Base-by-base conservation (phyloP, 2,797 vertebrate genomes). In the Myripristis murdjan region DNA sequence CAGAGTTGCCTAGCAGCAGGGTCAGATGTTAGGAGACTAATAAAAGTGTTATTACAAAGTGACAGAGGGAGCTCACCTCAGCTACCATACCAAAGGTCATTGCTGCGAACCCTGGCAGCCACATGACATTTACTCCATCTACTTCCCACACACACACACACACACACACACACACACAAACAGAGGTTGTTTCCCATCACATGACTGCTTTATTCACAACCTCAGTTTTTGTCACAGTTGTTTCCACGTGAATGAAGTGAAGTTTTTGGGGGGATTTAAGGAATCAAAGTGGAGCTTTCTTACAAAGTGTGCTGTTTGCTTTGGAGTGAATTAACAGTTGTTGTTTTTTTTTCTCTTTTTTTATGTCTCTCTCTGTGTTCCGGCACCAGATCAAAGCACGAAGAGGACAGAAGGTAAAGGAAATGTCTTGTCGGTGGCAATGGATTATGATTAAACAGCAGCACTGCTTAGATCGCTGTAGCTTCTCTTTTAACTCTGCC, bases 391-490 rank as follows among this genome's bases (percentile, higher is more conserved):
- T 97, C 96, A 22, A 98, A 98, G 79, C 97, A 97, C 0, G 97
- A 98, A 83, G 97, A 98, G 71, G 97, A 98, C 64, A 91, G 95
- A 83, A 99, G 97, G 97, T 98, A 93, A 93, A 93, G 20, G 5
- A 28, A 5, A 16, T 33, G 24, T 44, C 18, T 2, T 18, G 2
- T 39, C 12, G 33, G 43, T 14, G 4, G 1, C n/a, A 22, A n/a
- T 9, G 14, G 26, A 59, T 6, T 14, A 22, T 51, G 15, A 20
- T 28, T 51, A 3, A 24, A 26, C 48, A 12, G 48, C 1, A 26
- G 14, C 26, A 23, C 22, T 12, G 48, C 8, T 10, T 9, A 8
- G 47, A 43, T 14, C 3, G 41, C 20, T n/a, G 0, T 24, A 16
- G 2, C 0, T 4, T 65, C 4, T 64, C 23, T 5, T 16, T 44